Evolutionary conservation across 2,888 invertebrate genomes (phyloP).

Genomic region (Rhagonycha lutea): DNA sequence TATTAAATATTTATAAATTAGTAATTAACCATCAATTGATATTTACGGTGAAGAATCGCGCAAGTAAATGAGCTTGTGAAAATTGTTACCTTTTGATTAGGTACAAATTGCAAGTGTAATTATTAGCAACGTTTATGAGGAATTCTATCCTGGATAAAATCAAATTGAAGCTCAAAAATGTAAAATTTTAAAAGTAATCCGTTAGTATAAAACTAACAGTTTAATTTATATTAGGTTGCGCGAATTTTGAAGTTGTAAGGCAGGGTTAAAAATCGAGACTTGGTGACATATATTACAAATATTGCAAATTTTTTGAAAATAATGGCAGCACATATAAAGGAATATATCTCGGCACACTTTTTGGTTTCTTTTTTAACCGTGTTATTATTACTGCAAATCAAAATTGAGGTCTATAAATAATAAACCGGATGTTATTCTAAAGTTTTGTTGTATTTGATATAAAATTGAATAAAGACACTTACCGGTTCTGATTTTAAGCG

Average conservation of each 20-base stretch:
- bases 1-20: not conserved
- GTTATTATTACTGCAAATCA: conserved; percentile 7
- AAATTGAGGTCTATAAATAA: conserved; percentile 3
- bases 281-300: not conserved
- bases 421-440: conserved; percentile 1
- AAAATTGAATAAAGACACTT: conserved; percentile 2
- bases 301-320: not conserved
- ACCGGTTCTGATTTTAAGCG: conserved; percentile 15
- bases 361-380: conserved; percentile 17
- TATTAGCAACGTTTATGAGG: too few species aligned
- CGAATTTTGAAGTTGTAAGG: not conserved
- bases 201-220: not conserved
- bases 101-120: too few species aligned
- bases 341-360: conserved; percentile 17
- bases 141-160: too few species aligned
- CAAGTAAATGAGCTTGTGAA: not conserved
- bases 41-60: too few species aligned
- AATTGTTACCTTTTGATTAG: too few species aligned
- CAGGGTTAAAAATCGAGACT: not conserved
- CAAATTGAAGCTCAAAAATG: not conserved
- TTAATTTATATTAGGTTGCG: not conserved
- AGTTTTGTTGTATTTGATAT: not conserved
- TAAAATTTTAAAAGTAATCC: not conserved
- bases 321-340: conserved; percentile 2
- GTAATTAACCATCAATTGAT: not conserved